phyloP scores from a whole-genome alignment of 2,113 vertebrate genomes.

The Gavia stellata region DNA sequence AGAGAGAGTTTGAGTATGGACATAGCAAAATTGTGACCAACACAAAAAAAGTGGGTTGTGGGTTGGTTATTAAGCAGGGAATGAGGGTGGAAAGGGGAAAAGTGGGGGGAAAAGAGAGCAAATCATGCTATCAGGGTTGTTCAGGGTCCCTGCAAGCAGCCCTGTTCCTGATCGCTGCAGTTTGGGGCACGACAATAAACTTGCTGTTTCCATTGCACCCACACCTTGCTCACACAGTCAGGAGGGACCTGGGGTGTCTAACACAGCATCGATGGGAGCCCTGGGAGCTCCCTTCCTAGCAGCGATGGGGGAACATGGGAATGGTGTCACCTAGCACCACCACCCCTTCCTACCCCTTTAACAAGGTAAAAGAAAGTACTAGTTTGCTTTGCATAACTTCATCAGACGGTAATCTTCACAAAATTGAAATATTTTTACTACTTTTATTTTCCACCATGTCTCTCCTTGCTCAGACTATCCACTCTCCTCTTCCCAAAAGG shows the following conservation, averaged over 20 bases:
- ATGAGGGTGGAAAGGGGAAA: not conserved
- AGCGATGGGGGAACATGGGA: not conserved
- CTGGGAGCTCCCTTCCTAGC: not conserved
- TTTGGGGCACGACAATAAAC: not conserved
- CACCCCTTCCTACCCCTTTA: not conserved
- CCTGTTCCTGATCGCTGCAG: not conserved
- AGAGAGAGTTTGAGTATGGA: not conserved
- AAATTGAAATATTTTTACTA: not conserved
- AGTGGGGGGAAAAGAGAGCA: accelerated
- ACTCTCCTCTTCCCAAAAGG: not conserved
- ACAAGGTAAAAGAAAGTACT: too few species aligned
- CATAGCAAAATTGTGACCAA: not conserved
- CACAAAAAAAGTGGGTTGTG: not conserved
- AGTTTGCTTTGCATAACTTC: not conserved
- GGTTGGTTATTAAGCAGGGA: not conserved
- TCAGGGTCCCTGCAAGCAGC: not conserved
- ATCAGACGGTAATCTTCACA: not conserved
- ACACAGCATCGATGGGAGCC: not conserved
- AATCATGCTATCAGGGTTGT: too few species aligned
- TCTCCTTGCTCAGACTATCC: not conserved
- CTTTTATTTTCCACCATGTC: not conserved
- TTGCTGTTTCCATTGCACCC: not conserved
- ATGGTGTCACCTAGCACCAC: not conserved
- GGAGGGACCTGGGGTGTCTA: not conserved
- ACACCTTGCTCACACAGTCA: not conserved